Base-by-base conservation (phyloP, 2,113 vertebrate species). In the Cisticola juncidis region DNA sequence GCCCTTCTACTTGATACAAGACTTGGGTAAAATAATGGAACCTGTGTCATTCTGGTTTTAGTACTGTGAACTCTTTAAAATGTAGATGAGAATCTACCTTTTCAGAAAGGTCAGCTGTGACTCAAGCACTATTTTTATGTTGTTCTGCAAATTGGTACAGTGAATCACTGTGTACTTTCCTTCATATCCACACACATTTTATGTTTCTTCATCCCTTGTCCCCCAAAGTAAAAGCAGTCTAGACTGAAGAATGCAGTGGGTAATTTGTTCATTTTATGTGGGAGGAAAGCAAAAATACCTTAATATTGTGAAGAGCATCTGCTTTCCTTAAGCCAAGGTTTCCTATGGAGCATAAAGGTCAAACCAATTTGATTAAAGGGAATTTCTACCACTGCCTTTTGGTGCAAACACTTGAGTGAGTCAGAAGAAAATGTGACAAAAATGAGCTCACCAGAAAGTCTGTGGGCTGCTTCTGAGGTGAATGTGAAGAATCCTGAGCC, bases 51-150 rank as follows among this genome's bases (percentile, higher is more conserved):
- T 88, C 89, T 88, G 51, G 19, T 33, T 92, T 93, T 71, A 68
- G 68, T 26, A 14, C 33, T 26, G 47, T 69, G 56, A 53, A 91
- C 31, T 23, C 68, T 94, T 85, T 89, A 85, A 88, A 95, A 90
- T 28, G 79, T 74, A 90, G 92, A 92, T 90, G 72, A 93, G 66
- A 48, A 79, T 77, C 47, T 95, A 87, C 4, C 4, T 89, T 80
- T 91, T 66, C 18, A 29, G 64, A 96, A 97, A 97, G 92, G 96
- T 96, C 93, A 95, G 58, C 68, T 88, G 85, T 96, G 94, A 96
- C 92, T 96, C 96, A 96, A 60, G 20, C 74, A 77, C 90, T 91
- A 88, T 94, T 94, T 97, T 96, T 95, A 74, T 88, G 93, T 94
- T 95, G 68, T 90, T 91, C 92, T 88, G 79, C 26, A 94, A 93